Evolutionary conservation across 2,797 vertebrate species (phyloP).

Genomic region (Malurus leucopterus): DNA sequence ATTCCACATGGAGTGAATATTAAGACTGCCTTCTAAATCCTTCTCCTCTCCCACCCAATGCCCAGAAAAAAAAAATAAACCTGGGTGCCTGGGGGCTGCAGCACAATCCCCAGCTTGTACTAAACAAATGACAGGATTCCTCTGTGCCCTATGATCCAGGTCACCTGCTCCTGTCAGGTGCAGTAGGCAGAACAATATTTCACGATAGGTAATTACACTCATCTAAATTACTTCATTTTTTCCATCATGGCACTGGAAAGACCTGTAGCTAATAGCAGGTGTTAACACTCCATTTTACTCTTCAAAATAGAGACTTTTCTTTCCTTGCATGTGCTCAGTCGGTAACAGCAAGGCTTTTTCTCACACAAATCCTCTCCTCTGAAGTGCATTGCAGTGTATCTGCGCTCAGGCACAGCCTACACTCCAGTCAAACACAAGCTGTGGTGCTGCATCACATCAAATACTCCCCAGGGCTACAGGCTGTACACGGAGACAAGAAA

Average conservation of each 20-base stretch:
- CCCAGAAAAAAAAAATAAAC: neutral
- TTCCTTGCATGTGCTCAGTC: neutral
- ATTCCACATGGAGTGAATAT: neutral
- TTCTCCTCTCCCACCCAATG: neutral
- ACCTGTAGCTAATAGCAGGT: neutral
- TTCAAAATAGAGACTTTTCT: neutral
- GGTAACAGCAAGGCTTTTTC: neutral
- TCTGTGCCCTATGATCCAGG: fast-evolving
- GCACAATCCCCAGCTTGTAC: neutral
- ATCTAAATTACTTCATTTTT: neutral
- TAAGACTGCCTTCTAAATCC: neutral
- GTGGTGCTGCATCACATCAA: neutral
- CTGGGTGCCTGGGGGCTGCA: neutral
- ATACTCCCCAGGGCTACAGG: neutral
- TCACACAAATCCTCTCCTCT: neutral
- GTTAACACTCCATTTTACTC: neutral
- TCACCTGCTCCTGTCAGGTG: neutral
- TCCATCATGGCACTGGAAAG: neutral
- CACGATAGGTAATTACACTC: neutral
- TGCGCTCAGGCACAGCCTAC: neutral
- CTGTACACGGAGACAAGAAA: neutral
- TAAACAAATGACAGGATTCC: neutral
- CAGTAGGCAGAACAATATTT: neutral
- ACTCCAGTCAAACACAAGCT: neutral
- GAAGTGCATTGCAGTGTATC: neutral